A percentile compares a stretch with the other conserved stretches of the same genome.
Conservation (phyloP, 2,888 invertebrate species). For the Sipha maydis region DNA sequence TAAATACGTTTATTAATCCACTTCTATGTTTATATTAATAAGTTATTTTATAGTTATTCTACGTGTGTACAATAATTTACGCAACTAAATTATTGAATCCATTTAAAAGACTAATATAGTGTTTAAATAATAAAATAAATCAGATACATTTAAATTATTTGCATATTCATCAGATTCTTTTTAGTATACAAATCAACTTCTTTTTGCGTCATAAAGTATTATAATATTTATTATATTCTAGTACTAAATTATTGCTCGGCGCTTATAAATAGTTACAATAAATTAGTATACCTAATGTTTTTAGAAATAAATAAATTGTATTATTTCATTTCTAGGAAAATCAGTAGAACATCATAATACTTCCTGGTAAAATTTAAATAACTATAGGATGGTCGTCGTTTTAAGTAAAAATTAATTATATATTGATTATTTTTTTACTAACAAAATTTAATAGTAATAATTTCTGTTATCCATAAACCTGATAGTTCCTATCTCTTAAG, state of each 20-base stretch:
- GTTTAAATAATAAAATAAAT: background rate
- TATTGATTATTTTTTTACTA: too few species aligned
- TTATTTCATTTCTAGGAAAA: too few species aligned
- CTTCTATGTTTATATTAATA: background rate
- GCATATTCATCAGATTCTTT: background rate
- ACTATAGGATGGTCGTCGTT: background rate
- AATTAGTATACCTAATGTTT: background rate
- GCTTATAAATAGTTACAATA: background rate
- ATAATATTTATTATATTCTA: background rate
- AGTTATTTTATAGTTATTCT: background rate
- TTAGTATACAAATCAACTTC: background rate
- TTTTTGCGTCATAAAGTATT: background rate
- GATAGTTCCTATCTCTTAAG: background rate
- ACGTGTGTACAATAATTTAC: background rate
- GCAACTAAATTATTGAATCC: background rate
- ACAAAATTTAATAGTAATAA: too few species aligned
- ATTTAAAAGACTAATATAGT: background rate
- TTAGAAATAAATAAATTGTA: background rate
- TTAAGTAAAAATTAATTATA: too few species aligned
- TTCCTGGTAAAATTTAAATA: background rate
- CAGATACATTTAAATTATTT: background rate
- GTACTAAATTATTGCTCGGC: background rate
- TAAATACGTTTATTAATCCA: background rate
- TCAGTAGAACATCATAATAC: too few species aligned
- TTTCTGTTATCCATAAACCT: background rate